Conservation (phyloP, 2,113 vertebrate genomes). For the Alces alces region DNA sequence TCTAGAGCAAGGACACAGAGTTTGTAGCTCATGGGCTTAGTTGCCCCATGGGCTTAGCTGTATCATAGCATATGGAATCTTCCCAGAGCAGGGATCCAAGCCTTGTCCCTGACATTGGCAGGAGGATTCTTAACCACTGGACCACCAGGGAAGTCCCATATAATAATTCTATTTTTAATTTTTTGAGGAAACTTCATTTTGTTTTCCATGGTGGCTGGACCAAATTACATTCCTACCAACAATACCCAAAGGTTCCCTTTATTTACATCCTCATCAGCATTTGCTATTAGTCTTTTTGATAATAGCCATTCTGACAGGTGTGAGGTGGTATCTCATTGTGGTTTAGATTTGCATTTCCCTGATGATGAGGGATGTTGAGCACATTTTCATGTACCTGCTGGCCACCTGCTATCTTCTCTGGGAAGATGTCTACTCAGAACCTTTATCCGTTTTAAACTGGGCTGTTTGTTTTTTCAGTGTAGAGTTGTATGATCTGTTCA, state of each 20-base stretch:
- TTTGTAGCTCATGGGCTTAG: background rate
- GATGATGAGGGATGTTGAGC: background rate
- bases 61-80: background rate
- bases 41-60: background rate
- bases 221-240: background rate
- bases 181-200: background rate
- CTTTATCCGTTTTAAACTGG: background rate
- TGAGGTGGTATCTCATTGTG: background rate
- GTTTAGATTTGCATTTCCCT: background rate
- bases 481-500: background rate
- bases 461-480: background rate
- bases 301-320: background rate
- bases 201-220: background rate
- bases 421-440: background rate
- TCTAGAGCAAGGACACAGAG: background rate
- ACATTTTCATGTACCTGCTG: background rate
- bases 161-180: background rate
- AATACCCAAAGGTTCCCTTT: background rate
- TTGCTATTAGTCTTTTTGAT: background rate
- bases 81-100: background rate
- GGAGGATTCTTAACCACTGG: background rate
- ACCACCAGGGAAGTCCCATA: background rate
- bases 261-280: background rate
- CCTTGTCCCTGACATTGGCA: background rate
- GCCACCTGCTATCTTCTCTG: background rate